Percentiles rank a stretch among this genome's conserved stretches.
Conservation (phyloP, 2,888 invertebrate species). For the Eurytoma californica region DNA sequence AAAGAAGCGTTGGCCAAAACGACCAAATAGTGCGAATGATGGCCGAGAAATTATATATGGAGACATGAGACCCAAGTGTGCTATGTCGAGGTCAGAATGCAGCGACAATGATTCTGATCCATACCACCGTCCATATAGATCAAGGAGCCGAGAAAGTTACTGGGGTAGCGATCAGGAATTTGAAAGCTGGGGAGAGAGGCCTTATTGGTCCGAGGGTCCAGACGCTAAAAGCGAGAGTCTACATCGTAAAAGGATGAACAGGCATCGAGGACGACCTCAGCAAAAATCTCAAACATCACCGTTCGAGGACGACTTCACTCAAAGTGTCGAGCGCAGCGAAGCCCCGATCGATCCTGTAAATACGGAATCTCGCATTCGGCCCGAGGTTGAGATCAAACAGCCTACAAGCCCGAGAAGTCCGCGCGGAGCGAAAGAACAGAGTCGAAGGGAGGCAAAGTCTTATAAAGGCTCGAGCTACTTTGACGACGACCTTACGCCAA, state of each 20-base stretch:
- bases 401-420: slow-evolving; percentile 63
- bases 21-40: slow-evolving; percentile 73
- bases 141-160: slow-evolving; percentile 72
- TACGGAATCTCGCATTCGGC: slow-evolving; percentile 64
- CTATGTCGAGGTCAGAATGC: slow-evolving; percentile 72
- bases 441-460: slow-evolving; percentile 60
- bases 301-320: slow-evolving; percentile 80
- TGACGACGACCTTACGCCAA: slow-evolving; percentile 79
- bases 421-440: slow-evolving; percentile 63
- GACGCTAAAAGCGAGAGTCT: slow-evolving; percentile 69
- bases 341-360: slow-evolving; percentile 62
- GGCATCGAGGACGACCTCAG: slow-evolving; percentile 66
- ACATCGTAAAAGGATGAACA: slow-evolving; percentile 70
- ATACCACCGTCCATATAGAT: slow-evolving; percentile 70
- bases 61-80: slow-evolving; percentile 68
- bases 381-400: slow-evolving; percentile 61
- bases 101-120: slow-evolving; percentile 72
- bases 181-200: slow-evolving; percentile 70
- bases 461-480: slow-evolving; percentile 70
- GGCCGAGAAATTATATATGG: slow-evolving; percentile 69
- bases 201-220: slow-evolving; percentile 72
- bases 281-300: slow-evolving; percentile 76
- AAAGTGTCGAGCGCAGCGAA: slow-evolving; percentile 73
- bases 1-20: slow-evolving; percentile 72
- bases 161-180: slow-evolving; percentile 74